Evolutionary conservation across 2,888 invertebrate genomes (phyloP), one percentile per base, ranked within the genome.

Genomic region (Pteria penguin): DNA sequence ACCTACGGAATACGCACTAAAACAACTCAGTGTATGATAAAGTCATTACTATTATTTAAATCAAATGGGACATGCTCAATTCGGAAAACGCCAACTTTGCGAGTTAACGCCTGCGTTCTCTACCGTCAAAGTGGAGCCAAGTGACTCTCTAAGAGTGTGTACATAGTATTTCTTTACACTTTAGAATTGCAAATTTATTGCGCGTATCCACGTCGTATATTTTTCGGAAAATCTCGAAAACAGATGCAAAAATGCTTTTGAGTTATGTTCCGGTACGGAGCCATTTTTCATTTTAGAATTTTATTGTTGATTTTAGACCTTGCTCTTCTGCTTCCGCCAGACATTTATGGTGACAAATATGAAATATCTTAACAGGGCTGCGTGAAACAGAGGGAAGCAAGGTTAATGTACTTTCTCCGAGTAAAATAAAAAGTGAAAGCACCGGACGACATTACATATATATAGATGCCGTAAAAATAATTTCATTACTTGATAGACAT

Each of bases 161-260:
- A 45, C 11, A 8, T 8, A 8, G 8, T 45, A 18, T 45, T 45
- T 45, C 45, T 45, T 45, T 45, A 45, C 45, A 60, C 60, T 26
- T 14, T 26, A 26, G 27, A 29, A 60, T 60, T 60, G 60, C 22
- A 60, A 60, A 27, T 60, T 60, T 60, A 60, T 60, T 22, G 27
- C 8, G 60, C 27, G 60, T 22, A 60, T 26, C 22, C 24, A 11
- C 60, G 60, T 26, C 27, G 24, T 60, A 26, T 60, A 60, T 60
- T 60, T 60, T 60, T 22, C 60, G 60, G 60, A 60, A 60, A 60
- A 60, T 60, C 14, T 18, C 27, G 60, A 60, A 60, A 60, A n/a
- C 60, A 60, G 26, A 26, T 27, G 27, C 60, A 60, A 18, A 27
- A 60, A 60, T 45, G 18, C 45, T 45, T 18, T 14, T 45, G 1